Evolutionary conservation across 2,888 invertebrate species (phyloP).

Genomic region (Hanleya hanleyi): DNA sequence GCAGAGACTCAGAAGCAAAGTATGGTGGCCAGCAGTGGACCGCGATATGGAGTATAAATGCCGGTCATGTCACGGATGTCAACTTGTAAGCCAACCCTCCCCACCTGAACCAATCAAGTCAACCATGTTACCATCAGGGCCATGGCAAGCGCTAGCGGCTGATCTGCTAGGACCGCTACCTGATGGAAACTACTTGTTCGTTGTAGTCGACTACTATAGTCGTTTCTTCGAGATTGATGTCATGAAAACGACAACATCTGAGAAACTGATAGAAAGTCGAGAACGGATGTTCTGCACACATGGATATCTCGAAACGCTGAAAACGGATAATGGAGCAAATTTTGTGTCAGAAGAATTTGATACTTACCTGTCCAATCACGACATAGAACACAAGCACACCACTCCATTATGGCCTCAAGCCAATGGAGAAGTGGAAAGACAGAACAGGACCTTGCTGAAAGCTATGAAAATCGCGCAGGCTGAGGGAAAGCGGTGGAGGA

Average conservation of each 20-base stretch:
- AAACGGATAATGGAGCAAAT: conserved; percentile 18
- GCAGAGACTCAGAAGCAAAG: conserved; percentile 16
- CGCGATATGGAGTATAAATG: conserved; percentile 10
- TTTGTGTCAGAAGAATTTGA: conserved; percentile 13
- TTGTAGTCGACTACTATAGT: conserved; percentile 28
- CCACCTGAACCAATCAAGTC: conserved; percentile 22
- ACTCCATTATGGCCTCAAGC: conserved; percentile 26
- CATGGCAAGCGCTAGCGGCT: conserved; percentile 25
- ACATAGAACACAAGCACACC: conserved; percentile 12
- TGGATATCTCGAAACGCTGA: conserved; percentile 18
- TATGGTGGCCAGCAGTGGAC: conserved; percentile 39
- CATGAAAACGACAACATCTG: conserved; percentile 17
- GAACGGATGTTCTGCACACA: conserved; percentile 16
- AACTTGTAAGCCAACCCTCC: conserved; percentile 6
- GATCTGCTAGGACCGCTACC: conserved; percentile 29
- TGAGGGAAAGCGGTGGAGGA: conserved; percentile 19
- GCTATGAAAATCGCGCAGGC: conserved; percentile 22
- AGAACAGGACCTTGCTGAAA: conserved; percentile 27
- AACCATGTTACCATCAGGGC: conserved; percentile 17
- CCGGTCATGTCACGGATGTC: conserved; percentile 11
- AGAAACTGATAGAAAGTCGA: conserved; percentile 16
- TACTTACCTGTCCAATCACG: conserved; percentile 2
- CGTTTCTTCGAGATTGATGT: conserved; percentile 20
- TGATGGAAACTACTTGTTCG: conserved; percentile 19
- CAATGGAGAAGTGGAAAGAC: conserved; percentile 27